Base-by-base conservation (phyloP, 2,888 invertebrate species). In the Heliconius cydno region DNA sequence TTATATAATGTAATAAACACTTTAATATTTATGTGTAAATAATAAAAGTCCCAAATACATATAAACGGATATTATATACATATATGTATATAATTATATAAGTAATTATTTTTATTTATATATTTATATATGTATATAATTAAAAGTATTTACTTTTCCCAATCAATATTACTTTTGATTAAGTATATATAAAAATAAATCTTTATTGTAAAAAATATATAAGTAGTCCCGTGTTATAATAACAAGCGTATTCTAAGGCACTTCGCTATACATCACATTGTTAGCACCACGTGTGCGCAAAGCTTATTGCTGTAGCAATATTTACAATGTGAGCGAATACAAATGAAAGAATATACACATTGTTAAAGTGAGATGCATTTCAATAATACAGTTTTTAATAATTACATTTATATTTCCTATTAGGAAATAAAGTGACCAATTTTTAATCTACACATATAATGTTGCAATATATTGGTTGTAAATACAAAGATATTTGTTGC, bases 161-260 rank as follows among this genome's bases (percentile, higher is more conserved):
- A n/a, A 25, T 10, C 30, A 52, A 28, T 30, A 28, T 52, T 41
- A 52, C 22, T 52, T 52, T 30, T 34, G 28, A 30, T 57, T 52
- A 30, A 46, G 12, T 22, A 74, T 74, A 30, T 71, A 28, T n/a
- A 25, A 25, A 41, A 71, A 1, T 46, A 71, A 7, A 41, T 71
- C 13, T 46, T 38, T 41, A 75, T 41, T 41, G 12, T 78, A 76
- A 60, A n/a, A 73, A 60, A 60, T 15, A 73, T n/a, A 41, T 25
- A 19, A n/a, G 30, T 73, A 73, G 34, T 38, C 34, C 25, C 60
- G n/a, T 34, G 57, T 34, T 34, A 60, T 57, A 60, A 60, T 5
- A 79, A 67, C 52, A 82, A 83, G 82, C 83, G 79, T 82, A 82
- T 82, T 79, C 70, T 79, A 78, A 84, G 84, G 84, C 83, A 79